These are phyloP conservation scores for Drosophila simulans DNA, from an alignment of 1,140 invertebrate species.

Conservation along the genomic window DNA sequence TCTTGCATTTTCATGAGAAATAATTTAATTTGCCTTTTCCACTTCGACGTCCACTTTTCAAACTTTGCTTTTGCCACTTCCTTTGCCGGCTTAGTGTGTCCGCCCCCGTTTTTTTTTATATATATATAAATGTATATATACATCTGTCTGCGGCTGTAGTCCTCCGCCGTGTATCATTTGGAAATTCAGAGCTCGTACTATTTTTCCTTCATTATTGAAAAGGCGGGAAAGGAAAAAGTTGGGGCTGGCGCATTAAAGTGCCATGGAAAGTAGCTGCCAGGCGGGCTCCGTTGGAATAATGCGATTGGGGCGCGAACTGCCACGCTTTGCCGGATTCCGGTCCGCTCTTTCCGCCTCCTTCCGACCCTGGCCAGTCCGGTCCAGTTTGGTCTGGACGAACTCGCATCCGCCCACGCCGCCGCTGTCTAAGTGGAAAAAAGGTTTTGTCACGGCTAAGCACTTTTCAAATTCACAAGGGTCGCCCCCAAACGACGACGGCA, in stretches of 20 bases:
- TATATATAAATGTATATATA: conserved; percentile 7
- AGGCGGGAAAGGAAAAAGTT: conserved; percentile 39
- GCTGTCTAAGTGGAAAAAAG: conserved; percentile 69
- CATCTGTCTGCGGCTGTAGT: conserved; percentile 20
- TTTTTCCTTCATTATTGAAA: conserved; percentile 69
- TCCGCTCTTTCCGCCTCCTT: background rate
- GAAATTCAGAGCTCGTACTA: conserved; percentile 72
- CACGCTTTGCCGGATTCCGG: conserved; percentile 39
- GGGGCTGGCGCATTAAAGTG: conserved; percentile 58
- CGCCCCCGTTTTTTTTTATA: conserved; percentile 11
- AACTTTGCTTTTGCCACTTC: conserved; percentile 71
- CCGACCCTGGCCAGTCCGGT: conserved; percentile 1
- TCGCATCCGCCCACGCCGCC: conserved; percentile 18
- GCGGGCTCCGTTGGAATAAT: conserved; percentile 54
- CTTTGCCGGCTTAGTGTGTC: conserved; percentile 59
- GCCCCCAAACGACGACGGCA: conserved; percentile 26
- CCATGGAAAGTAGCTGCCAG: conserved; percentile 65
- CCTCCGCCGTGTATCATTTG: conserved; percentile 61
- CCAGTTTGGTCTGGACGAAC: conserved; percentile 4
- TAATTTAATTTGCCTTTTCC: conserved; percentile 80
- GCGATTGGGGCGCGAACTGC: conserved; percentile 56
- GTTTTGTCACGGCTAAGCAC: conserved; percentile 78
- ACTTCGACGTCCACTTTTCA: conserved; percentile 75
- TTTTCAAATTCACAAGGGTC: conserved; percentile 65
- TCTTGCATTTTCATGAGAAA: conserved; percentile 73